phyloP scores from a whole-genome alignment of 2,888 invertebrate species.

The Toxonevra muliebris region DNA sequence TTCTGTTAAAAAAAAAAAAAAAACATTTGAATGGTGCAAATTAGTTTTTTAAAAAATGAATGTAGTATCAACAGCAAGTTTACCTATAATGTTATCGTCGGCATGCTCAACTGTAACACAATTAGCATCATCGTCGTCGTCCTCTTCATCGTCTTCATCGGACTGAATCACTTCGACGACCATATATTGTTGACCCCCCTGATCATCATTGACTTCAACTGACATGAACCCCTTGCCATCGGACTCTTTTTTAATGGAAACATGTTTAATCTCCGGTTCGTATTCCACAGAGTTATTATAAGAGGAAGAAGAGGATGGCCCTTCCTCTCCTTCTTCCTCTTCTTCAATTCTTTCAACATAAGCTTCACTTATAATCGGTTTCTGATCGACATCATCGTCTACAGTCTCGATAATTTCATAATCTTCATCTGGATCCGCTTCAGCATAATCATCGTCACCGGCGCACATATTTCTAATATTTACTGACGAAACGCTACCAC shows the following conservation, averaged over 20 bases:
- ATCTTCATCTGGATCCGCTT: constrained; percentile 27
- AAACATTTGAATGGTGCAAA: constrained; percentile 5
- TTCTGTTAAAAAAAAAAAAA: constrained; percentile 25
- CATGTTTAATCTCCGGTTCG: constrained; percentile 35
- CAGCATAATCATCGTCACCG: constrained; percentile 51
- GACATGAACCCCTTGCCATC: constrained; percentile 68
- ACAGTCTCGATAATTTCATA: constrained; percentile 53
- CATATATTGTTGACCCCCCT: constrained; percentile 75
- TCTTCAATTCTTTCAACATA: constrained; percentile 1
- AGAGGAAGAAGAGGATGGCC: too few species aligned
- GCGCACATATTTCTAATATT: constrained; percentile 11
- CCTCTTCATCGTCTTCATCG: constrained; percentile 66
- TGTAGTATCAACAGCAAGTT: neutral
- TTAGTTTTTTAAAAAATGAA: neutral
- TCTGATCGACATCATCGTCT: constrained; percentile 60
- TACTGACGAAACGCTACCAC: neutral
- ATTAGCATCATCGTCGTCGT: constrained; percentile 33
- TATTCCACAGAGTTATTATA: neutral
- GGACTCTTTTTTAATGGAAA: constrained; percentile 68
- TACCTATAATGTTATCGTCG: neutral
- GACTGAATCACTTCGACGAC: constrained; percentile 89
- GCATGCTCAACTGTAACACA: constrained; percentile 10
- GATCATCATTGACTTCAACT: constrained; percentile 77
- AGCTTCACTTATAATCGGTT: constrained; percentile 3
- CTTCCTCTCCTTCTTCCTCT: too few species aligned